A percentile compares a stretch with the other conserved stretches of the same genome.
Evolutionary conservation across 2,888 invertebrate genomes (phyloP).

Genomic region (Thymelicus lineola): DNA sequence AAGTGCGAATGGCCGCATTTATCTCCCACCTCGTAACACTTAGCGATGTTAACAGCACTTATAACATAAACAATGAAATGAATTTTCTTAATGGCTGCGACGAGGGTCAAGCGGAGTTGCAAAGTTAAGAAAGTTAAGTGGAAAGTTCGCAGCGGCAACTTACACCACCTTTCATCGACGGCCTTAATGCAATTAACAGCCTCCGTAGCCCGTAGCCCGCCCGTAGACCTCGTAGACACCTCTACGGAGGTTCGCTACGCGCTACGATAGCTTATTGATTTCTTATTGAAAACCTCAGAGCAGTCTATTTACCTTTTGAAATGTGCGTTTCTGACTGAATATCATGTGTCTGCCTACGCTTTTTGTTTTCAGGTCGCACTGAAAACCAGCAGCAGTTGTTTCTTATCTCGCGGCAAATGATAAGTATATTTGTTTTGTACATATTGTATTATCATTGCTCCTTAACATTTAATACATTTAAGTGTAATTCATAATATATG

Average conservation of each 20-base stretch:
- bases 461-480: no score
- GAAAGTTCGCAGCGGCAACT: slow-evolving; percentile 49
- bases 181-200: slow-evolving; percentile 65
- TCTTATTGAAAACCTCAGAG: background rate
- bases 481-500: no score
- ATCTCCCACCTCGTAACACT: slow-evolving; percentile 30
- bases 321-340: no score
- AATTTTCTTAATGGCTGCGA: slow-evolving; percentile 45
- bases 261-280: slow-evolving; percentile 38
- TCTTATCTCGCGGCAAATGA: no score
- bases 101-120: slow-evolving; percentile 47
- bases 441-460: no score
- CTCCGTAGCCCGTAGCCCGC: slow-evolving; percentile 53
- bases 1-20: slow-evolving; percentile 25
- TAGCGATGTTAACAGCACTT: slow-evolving; percentile 33
- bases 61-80: slow-evolving; percentile 40
- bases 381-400: no score
- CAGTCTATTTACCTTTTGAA: no score
- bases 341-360: no score
- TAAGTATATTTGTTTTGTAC: no score
- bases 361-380: no score
- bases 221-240: slow-evolving; percentile 22
- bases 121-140: slow-evolving; percentile 44
- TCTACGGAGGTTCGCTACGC: slow-evolving; percentile 48
- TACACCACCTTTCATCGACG: slow-evolving; percentile 59